A percentile compares a stretch with the other conserved stretches of the same genome.
phyloP scores from a whole-genome alignment of 2,113 vertebrate genomes.

The Daboia siamensis region DNA sequence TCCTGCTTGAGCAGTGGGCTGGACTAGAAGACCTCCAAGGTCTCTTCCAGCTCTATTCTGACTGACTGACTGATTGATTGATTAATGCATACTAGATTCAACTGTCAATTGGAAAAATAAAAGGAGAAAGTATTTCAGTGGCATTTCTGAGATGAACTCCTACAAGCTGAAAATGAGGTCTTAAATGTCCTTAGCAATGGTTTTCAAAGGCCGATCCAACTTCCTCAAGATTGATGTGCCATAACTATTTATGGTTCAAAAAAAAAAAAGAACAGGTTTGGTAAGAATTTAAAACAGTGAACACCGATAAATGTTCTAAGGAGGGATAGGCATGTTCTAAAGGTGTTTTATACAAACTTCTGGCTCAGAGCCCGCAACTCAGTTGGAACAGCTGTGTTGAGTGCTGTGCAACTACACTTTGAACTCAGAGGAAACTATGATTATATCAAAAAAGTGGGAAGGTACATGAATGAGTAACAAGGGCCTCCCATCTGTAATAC shows the following conservation, averaged over 20 bases:
- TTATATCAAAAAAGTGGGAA: conserved; percentile 66
- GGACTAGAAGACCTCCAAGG: too few relatives aligned
- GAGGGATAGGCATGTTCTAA: conserved; percentile 56
- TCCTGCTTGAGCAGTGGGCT: too few relatives aligned
- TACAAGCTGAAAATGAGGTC: conserved; percentile 47
- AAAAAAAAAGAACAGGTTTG: conserved; percentile 62
- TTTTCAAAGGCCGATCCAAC: conserved; percentile 53
- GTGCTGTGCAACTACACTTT: conserved; percentile 63
- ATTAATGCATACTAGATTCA: conserved; percentile 37
- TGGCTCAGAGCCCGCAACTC: conserved; percentile 64
- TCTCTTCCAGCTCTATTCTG: too few relatives aligned
- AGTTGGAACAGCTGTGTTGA: conserved; percentile 62
- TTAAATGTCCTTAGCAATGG: conserved; percentile 45
- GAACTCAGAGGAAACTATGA: conserved; percentile 64
- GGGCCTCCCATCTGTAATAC: conserved; percentile 55
- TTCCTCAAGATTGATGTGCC: conserved; percentile 54
- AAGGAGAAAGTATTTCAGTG: conserved; percentile 54
- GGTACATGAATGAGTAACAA: conserved; percentile 49
- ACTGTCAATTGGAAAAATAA: background rate
- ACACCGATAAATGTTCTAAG: conserved; percentile 60
- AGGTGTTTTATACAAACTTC: conserved; percentile 55
- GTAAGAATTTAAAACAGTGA: conserved; percentile 60
- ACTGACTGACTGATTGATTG: too few relatives aligned
- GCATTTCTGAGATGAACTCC: conserved; percentile 53
- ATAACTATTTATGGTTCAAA: conserved; percentile 60